phyloP scores from a whole-genome alignment of 2,888 invertebrate genomes.

The Diploptera punctata region DNA sequence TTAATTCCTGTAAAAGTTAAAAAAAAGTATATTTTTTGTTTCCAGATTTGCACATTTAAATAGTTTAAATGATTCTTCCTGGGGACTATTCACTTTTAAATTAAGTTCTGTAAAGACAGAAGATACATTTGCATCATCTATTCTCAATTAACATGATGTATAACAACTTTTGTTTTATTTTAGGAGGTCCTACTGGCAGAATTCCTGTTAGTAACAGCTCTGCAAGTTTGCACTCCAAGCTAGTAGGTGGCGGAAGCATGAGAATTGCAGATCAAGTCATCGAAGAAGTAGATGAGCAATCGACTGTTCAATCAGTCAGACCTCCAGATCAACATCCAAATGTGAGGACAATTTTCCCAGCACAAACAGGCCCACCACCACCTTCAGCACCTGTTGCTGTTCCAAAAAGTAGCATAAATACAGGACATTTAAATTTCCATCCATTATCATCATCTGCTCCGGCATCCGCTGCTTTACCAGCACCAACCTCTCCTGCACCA shows the following conservation, averaged over 20 bases:
- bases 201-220: slow-evolving; percentile 31
- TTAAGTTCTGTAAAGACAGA: too few species aligned
- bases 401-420: slow-evolving; percentile 52
- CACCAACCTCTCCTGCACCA: slow-evolving; percentile 44
- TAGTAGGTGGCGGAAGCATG: slow-evolving; percentile 59
- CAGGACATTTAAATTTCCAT: slow-evolving; percentile 16
- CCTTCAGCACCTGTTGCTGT: slow-evolving; percentile 71
- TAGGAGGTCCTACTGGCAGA: not conserved
- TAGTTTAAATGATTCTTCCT: too few species aligned
- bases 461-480: slow-evolving; percentile 38
- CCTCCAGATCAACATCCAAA: slow-evolving; percentile 43
- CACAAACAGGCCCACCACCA: slow-evolving; percentile 58
- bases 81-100: too few species aligned
- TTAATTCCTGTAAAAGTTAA: too few species aligned
- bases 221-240: slow-evolving; percentile 44
- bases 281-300: slow-evolving; percentile 76
- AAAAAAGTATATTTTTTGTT: too few species aligned
- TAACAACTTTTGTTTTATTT: not conserved
- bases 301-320: slow-evolving; percentile 78
- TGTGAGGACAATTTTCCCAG: slow-evolving; percentile 46
- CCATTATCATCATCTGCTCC: slow-evolving; percentile 44
- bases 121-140: too few species aligned
- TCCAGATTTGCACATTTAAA: too few species aligned
- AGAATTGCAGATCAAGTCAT: slow-evolving; percentile 75
- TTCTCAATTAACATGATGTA: too few species aligned